Evolutionary conservation across 2,888 invertebrate species (phyloP).

Genomic region (Julus scandinavius): DNA sequence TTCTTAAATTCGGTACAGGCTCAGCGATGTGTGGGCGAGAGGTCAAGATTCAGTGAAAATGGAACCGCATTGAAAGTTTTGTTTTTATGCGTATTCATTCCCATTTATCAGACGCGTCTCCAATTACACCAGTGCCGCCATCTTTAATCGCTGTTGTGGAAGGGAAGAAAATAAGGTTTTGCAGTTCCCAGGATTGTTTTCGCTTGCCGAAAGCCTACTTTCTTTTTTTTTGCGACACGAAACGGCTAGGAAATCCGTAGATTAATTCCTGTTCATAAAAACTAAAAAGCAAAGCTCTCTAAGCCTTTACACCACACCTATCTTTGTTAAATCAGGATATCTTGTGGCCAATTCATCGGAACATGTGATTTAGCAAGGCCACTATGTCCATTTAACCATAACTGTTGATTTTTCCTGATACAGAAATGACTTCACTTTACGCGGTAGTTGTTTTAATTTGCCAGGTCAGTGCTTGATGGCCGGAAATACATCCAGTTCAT

Average conservation of each 20-base stretch:
- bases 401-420: not conserved
- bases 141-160: not conserved
- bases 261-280: constrained; percentile 10
- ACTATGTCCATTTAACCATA: not conserved
- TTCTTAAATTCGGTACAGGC: not conserved
- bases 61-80: not conserved
- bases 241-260: not conserved
- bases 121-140: not conserved
- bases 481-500: not conserved
- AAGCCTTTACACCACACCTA: not conserved
- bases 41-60: constrained; percentile 36
- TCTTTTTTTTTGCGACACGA: not conserved
- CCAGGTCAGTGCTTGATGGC: not conserved
- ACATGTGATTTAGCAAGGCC: not conserved
- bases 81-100: not conserved
- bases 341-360: not conserved
- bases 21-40: constrained; percentile 12
- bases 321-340: not conserved
- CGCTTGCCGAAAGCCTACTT: not conserved
- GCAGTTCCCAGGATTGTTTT: not conserved
- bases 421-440: too few species aligned
- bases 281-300: not conserved
- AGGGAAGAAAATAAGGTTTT: constrained; percentile 22
- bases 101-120: not conserved
- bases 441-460: not conserved